These are phyloP conservation scores for Himalopsyche kuldschensis DNA, from an alignment of 2,888 invertebrate genomes.

Conservation along the genomic window DNA sequence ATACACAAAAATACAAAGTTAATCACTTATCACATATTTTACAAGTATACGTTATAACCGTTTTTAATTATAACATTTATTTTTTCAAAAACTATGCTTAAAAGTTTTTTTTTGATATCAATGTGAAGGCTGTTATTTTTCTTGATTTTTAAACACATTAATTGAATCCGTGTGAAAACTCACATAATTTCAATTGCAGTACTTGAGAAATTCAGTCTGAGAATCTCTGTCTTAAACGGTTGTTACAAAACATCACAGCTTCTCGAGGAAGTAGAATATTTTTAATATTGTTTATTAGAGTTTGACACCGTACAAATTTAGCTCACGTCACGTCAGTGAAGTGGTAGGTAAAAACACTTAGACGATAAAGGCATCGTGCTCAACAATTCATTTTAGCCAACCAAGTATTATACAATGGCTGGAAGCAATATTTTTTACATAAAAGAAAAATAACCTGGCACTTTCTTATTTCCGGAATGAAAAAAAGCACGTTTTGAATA, in stretches of 20 bases:
- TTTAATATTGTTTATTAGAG: background rate
- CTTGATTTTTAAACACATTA: too few relatives aligned
- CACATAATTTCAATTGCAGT: too few relatives aligned
- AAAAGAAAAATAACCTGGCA: background rate
- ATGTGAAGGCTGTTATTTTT: too few relatives aligned
- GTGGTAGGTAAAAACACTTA: background rate
- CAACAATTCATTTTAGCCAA: background rate
- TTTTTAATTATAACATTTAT: too few relatives aligned
- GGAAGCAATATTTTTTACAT: background rate
- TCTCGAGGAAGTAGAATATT: background rate
- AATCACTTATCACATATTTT: too few relatives aligned
- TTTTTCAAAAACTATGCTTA: too few relatives aligned
- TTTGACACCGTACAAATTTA: background rate
- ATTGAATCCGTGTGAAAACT: too few relatives aligned
- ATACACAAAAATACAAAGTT: too few relatives aligned
- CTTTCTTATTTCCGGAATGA: background rate
- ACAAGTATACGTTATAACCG: too few relatives aligned
- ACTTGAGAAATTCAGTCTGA: background rate
- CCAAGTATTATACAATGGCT: background rate
- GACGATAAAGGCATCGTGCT: constrained; percentile 2
- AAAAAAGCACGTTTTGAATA: background rate
- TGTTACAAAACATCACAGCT: background rate
- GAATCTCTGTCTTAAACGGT: background rate
- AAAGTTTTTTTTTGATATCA: too few relatives aligned
- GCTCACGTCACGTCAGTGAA: background rate